Percentiles rank a stretch among this genome's conserved stretches.
These are phyloP conservation scores for Salvelinus alpinus DNA, from an alignment of 2,113 vertebrate species.

Conservation along the genomic window DNA sequence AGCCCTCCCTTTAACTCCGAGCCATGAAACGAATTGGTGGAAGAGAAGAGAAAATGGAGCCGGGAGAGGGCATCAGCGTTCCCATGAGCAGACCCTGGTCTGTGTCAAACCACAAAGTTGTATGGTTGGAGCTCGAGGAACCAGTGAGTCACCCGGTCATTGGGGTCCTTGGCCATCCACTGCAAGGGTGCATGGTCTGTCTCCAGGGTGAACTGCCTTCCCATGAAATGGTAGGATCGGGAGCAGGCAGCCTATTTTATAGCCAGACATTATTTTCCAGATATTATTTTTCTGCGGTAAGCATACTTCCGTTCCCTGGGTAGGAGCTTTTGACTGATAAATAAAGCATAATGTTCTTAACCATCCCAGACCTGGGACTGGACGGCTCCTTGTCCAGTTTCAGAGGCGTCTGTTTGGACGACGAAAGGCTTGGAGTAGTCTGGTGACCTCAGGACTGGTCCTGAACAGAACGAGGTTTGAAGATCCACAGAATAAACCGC, in stretches of 20 bases:
- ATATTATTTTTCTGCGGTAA: not conserved
- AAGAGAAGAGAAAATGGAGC: too few relatives aligned
- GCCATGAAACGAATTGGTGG: too few relatives aligned
- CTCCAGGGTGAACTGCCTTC: not conserved
- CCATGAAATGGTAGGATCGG: not conserved
- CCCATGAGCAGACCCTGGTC: not conserved
- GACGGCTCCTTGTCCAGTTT: not conserved
- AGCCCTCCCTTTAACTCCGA: too few relatives aligned
- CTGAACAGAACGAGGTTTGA: not conserved
- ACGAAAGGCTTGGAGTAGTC: not conserved
- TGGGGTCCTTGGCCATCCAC: not conserved
- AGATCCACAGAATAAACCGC: too few relatives aligned
- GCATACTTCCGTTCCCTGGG: not conserved
- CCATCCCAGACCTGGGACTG: not conserved
- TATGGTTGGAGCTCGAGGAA: slow-evolving; percentile 3
- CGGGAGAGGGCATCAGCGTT: too few relatives aligned
- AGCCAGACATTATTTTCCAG: slow-evolving; percentile 1
- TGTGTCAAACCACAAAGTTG: not conserved
- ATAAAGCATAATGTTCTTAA: not conserved
- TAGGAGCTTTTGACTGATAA: not conserved
- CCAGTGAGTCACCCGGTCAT: not conserved
- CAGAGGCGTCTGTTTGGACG: not conserved
- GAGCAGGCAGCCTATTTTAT: not conserved
- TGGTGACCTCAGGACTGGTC: not conserved
- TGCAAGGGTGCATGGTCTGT: slow-evolving; percentile 11